phyloP scores from a whole-genome alignment of 2,888 invertebrate species.

The Lymantria monacha region DNA sequence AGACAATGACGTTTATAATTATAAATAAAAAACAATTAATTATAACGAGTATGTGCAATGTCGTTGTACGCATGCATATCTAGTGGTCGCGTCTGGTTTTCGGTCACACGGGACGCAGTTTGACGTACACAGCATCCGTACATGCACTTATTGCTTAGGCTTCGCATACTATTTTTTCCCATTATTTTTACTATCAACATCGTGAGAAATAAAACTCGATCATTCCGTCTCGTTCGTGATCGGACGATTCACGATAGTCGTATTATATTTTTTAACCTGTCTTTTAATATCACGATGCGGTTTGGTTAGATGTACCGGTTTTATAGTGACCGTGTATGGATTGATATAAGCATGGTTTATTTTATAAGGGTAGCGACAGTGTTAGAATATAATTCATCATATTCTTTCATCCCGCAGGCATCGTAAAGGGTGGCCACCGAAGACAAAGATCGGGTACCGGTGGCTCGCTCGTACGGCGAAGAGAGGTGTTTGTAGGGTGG shows the following conservation, averaged over 20 bases:
- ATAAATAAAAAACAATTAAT: conserved; percentile 4
- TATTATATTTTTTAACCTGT: conserved; percentile 45
- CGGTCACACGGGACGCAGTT: conserved; percentile 59
- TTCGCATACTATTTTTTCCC: conserved; percentile 61
- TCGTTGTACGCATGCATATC: conserved; percentile 31
- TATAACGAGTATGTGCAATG: conserved; percentile 29
- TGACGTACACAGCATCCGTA: conserved; percentile 53
- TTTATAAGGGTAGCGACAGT: too few species aligned
- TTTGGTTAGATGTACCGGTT: conserved; percentile 41
- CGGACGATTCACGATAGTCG: conserved; percentile 28
- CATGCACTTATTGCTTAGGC: conserved; percentile 50
- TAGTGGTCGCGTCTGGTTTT: conserved; percentile 45
- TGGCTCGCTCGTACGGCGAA: too few species aligned
- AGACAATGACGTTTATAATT: too few species aligned
- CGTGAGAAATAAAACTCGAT: conserved; percentile 72
- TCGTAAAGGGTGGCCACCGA: too few species aligned
- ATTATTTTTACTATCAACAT: conserved; percentile 54
- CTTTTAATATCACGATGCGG: conserved; percentile 43
- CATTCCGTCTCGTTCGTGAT: conserved; percentile 33
- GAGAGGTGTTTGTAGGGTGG: too few species aligned
- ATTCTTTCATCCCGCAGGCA: too few species aligned
- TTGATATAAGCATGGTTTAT: too few species aligned
- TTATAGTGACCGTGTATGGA: conserved; percentile 22
- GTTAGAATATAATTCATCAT: too few species aligned
- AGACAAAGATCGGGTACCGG: too few species aligned